Conservation (phyloP, 64 coral and sea anemone species). For the Stichodactyla mertensii region DNA sequence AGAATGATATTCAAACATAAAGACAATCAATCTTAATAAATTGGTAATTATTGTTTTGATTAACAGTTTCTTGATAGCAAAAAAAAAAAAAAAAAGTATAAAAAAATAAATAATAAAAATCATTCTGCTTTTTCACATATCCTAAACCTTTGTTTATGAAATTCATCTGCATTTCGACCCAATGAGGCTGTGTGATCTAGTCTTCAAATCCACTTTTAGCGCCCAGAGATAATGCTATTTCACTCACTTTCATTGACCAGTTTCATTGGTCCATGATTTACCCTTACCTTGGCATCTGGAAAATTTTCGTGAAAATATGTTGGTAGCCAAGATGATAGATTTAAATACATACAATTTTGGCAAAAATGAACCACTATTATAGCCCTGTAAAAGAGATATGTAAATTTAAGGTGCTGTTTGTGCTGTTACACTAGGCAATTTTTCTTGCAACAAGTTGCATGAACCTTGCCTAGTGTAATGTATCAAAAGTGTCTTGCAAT, state of each 20-base stretch:
- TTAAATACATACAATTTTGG: slow-evolving; percentile 14
- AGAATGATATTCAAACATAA: background rate
- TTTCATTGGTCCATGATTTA: background rate
- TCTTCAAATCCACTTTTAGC: background rate
- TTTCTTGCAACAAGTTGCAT: too few relatives aligned
- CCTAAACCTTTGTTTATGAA: too few relatives aligned
- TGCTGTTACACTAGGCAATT: too few relatives aligned
- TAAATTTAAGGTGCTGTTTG: background rate
- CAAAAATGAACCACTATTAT: slow-evolving; percentile 24
- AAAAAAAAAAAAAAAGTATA: too few relatives aligned
- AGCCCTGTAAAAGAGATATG: slow-evolving; percentile 11
- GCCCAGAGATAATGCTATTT: background rate
- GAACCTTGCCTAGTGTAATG: too few relatives aligned
- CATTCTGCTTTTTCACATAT: too few relatives aligned
- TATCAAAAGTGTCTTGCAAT: too few relatives aligned
- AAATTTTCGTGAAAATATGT: slow-evolving; percentile 33
- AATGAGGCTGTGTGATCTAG: too few relatives aligned
- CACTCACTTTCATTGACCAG: background rate
- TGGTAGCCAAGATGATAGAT: slow-evolving; percentile 29
- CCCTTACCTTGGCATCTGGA: slow-evolving; percentile 2
- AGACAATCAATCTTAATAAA: background rate
- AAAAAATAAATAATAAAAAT: too few relatives aligned
- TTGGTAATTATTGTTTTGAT: too few relatives aligned
- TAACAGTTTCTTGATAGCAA: too few relatives aligned
- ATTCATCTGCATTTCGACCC: too few relatives aligned